These are phyloP conservation scores for Echinometra lucunter DNA, from an alignment of 53 echinoderm and acorn worm genomes.

Conservation along the genomic window DNA sequence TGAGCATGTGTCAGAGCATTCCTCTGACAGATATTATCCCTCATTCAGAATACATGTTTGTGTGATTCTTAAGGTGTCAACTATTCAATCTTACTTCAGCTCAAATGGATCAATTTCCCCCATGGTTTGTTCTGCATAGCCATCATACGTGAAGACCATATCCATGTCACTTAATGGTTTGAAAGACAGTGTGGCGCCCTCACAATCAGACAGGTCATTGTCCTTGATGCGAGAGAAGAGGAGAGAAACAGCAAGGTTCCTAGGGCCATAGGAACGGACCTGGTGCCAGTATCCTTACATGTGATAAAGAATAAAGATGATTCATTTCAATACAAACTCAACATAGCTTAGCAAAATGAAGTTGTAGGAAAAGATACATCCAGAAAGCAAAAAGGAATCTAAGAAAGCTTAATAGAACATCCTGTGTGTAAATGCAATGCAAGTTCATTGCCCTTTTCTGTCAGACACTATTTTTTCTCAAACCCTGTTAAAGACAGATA, in stretches of 20 bases:
- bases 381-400: too few species aligned
- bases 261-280: constrained; percentile 85
- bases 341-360: too few species aligned
- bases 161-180: constrained; percentile 86
- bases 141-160: constrained; percentile 88
- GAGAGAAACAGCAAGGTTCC: constrained; percentile 89
- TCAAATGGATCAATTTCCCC: constrained; percentile 94
- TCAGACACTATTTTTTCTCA: too few species aligned
- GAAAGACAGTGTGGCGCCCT: constrained; percentile 66
- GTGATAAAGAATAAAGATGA: not conserved
- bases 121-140: constrained; percentile 92
- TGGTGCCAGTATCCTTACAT: constrained; percentile 94
- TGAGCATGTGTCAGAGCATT: too few species aligned
- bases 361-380: too few species aligned
- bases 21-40: too few species aligned
- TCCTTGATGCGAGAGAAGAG: constrained; percentile 87
- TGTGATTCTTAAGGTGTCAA: not conserved
- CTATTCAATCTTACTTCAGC: constrained; percentile 76
- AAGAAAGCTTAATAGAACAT: too few species aligned
- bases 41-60: too few species aligned
- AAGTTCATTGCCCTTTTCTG: too few species aligned
- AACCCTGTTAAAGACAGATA: too few species aligned
- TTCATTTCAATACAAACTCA: not conserved
- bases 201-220: constrained; percentile 80
- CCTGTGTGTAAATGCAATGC: too few species aligned